Evolutionary conservation across 2,797 vertebrate genomes (phyloP), one percentile per base, ranked within the genome.

Genomic region (Anguilla marmorata): DNA sequence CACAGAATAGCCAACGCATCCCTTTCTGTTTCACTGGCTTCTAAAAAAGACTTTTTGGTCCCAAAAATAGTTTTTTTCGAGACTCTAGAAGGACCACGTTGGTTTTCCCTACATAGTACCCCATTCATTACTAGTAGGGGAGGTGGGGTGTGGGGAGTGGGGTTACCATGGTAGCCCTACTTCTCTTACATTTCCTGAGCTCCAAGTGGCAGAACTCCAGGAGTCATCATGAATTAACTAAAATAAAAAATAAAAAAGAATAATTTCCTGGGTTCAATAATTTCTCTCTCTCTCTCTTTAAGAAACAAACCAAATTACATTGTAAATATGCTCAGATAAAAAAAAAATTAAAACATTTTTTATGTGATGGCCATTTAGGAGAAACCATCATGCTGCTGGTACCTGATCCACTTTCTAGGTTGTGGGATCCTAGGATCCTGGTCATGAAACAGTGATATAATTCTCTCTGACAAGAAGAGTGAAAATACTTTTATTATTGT

Each of bases 71-170:
- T 14, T 94, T 97, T 96, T 96, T 95, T 97, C 0, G 96, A 95
- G 94, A 96, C 96, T 94, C 96, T 95, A 95, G 97, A 97, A 97
- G 91, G 94, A 95, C 95, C 94, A 92, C 91, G 94, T 94, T 95
- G 96, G 96, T 95, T 96, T 96, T 92, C 91, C 93, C 95, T 96
- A 97, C 97, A 99, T 97, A 99, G 97, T 94, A 95, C 96, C 97
- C 96, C 96, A 98, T 99, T 99, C 98, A 99, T 98, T 97, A 97
- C 95, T 93, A 90, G 48, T 92, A 79, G 37, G 37, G 19, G 37
- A 16, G 12, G 37, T 33, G 2, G 74, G 12, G 94, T 92, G 94
- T 93, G 94, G 93, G 90, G 48, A 92, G 74, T 16, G 74, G 37
- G 74, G 92, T 95, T 96, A 96, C 95, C 94, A 96, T 94, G 94